phyloP scores from a whole-genome alignment of 2,888 invertebrate genomes.

The Hoplodrina ambigua region DNA sequence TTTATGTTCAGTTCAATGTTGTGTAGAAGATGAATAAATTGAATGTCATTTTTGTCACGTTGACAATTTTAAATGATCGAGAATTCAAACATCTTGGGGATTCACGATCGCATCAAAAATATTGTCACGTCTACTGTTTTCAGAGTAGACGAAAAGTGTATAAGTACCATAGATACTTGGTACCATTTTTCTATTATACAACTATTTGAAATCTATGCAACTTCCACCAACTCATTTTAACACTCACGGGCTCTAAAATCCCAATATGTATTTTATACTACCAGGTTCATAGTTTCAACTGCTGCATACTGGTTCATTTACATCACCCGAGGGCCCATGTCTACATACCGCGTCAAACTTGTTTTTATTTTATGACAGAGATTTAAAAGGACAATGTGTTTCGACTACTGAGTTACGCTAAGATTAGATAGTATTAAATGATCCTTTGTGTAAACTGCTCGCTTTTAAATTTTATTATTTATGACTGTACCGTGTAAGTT shows the following conservation, averaged over 20 bases:
- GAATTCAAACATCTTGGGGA: neutral
- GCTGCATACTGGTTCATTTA: slow-evolving; percentile 28
- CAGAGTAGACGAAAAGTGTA: neutral
- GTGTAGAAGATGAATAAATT: slow-evolving; percentile 29
- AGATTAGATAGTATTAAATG: slow-evolving; percentile 81
- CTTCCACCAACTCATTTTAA: neutral
- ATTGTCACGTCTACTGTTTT: neutral
- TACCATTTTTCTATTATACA: neutral
- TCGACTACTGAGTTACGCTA: slow-evolving; percentile 79
- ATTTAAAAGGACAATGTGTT: slow-evolving; percentile 78
- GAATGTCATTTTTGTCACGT: slow-evolving; percentile 21
- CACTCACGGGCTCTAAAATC: slow-evolving; percentile 2
- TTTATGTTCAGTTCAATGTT: slow-evolving; percentile 13
- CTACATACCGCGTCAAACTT: slow-evolving; percentile 60
- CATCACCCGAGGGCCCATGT: slow-evolving; percentile 27
- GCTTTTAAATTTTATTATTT: slow-evolving; percentile 60
- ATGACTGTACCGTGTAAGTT: slow-evolving; percentile 46
- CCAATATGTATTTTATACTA: slow-evolving; percentile 8
- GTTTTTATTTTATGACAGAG: slow-evolving; percentile 79
- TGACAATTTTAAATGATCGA: neutral
- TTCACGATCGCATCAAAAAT: neutral
- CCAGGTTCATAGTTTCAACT: slow-evolving; percentile 10
- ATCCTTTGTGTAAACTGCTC: slow-evolving; percentile 74
- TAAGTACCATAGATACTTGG: neutral
- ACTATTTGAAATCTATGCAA: neutral